phyloP scores from a whole-genome alignment of 2,888 invertebrate genomes.

The Platycheirus albimanus region DNA sequence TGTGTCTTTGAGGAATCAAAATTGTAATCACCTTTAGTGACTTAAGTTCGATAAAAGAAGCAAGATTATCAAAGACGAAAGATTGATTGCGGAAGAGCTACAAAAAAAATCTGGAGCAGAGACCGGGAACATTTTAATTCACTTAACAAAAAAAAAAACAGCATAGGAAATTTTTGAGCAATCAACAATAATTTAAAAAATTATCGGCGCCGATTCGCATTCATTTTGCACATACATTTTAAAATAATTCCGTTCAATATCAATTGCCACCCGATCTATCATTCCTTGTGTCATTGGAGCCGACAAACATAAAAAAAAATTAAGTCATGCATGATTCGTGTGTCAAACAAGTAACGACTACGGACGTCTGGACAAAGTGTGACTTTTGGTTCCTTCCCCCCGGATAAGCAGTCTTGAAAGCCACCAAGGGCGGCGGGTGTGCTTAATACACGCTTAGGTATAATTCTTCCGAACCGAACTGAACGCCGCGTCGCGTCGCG shows the following conservation, averaged over 20 bases:
- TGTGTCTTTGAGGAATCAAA: no score
- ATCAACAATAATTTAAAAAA: neutral
- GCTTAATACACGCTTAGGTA: no score
- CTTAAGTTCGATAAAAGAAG: no score
- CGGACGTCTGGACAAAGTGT: neutral
- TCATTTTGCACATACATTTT: constrained; percentile 2
- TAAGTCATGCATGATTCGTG: neutral
- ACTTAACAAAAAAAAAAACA: no score
- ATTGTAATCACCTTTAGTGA: no score
- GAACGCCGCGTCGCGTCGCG: no score
- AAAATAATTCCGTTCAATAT: neutral
- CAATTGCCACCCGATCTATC: constrained; percentile 4
- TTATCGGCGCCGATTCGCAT: constrained; percentile 5
- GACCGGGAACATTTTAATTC: no score
- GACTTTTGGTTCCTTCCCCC: neutral
- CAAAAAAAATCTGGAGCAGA: no score
- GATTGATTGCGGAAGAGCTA: no score
- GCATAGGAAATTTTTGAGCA: constrained; percentile 11
- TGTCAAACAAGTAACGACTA: neutral
- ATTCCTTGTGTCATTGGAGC: neutral
- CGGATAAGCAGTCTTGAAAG: no score
- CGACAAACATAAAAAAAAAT: neutral
- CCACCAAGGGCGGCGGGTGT: no score
- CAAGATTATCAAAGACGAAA: no score
- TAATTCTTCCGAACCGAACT: neutral